Evolutionary conservation across 2,113 vertebrate genomes (phyloP), one percentile per base, ranked within the genome.

Genomic region (Brachirus orientalis): DNA sequence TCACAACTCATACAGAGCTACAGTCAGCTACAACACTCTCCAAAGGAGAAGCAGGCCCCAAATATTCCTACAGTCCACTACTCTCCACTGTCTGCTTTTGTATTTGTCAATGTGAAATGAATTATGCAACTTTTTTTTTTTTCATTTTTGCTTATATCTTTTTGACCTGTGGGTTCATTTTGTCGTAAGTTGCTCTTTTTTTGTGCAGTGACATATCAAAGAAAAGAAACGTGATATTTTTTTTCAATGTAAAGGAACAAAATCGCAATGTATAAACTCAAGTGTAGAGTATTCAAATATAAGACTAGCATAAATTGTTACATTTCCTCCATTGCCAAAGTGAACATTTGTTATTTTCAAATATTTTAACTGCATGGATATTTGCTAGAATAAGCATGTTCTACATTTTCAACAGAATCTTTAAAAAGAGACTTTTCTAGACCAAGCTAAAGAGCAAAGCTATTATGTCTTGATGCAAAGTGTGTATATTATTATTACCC

Each of bases 291-390:
- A 54, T 63, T 76, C 46, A 86, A 84, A 54, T 83, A 73, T 78
- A 70, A 84, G n/a, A n/a, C n/a, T n/a, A n/a, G n/a, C n/a, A n/a
- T n/a, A n/a, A n/a, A n/a, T 75, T 52, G 22, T 83, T 75, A 61
- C 82, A 83, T 79, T 74, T 84, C 82, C 77, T 90, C 90, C 86
- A 82, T 91, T 87, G 90, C 90, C 89, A 91, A 92, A 91, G 87
- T 91, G 76, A 90, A 91, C 75, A 69, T 86, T 14, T 1, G 69
- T 84, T 77, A 72, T 80, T 89, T 85, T 82, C 57, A 71, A 77
- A 83, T 63, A 67, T 52, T 63, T 79, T 84, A 89, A 78, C 58
- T 89, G 92, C 92, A 92, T 93, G 90, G 79, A 50, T 85, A 84
- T 87, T 81, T 68, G 84, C 72, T 89, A 89, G 77, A 80, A 75